These are phyloP conservation scores for Lamproptera curius DNA, from an alignment of 2,888 invertebrate genomes.

Conservation along the genomic window DNA sequence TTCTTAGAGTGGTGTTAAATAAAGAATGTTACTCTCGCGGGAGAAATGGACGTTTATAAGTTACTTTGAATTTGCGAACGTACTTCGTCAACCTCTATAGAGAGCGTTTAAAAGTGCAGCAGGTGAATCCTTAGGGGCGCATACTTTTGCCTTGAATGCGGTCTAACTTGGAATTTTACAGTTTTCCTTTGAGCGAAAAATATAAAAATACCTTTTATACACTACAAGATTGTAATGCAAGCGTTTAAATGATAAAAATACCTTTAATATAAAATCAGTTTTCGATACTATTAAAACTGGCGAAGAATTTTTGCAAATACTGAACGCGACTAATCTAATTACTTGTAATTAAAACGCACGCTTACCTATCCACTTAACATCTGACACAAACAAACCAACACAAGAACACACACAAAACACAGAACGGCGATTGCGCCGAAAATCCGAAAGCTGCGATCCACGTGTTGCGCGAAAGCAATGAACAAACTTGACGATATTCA, in stretches of 20 bases:
- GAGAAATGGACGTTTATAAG: not conserved
- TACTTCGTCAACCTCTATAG: not conserved
- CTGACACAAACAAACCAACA: conserved; percentile 32
- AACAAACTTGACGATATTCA: conserved; percentile 30
- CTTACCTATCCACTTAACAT: conserved; percentile 27
- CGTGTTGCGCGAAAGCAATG: conserved; percentile 49
- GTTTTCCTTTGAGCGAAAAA: not conserved
- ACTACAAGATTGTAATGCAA: not conserved
- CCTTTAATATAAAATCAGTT: not conserved
- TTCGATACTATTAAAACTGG: not conserved
- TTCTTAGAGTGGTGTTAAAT: not conserved
- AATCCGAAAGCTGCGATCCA: conserved; percentile 45
- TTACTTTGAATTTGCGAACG: not conserved
- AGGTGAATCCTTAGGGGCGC: conserved; percentile 1
- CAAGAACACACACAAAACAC: conserved; percentile 17
- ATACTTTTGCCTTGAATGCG: not conserved
- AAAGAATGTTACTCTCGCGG: not conserved
- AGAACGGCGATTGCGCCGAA: conserved; percentile 46
- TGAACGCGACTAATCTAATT: conserved; percentile 16
- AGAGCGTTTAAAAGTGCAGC: conserved; percentile 3
- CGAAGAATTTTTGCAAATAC: not conserved
- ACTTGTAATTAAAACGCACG: conserved; percentile 7
- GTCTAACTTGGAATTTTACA: not conserved
- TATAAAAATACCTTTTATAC: not conserved
- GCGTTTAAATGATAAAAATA: not conserved